phyloP scores from a whole-genome alignment of 2,113 vertebrate genomes.

The Notarius lentiginosus region DNA sequence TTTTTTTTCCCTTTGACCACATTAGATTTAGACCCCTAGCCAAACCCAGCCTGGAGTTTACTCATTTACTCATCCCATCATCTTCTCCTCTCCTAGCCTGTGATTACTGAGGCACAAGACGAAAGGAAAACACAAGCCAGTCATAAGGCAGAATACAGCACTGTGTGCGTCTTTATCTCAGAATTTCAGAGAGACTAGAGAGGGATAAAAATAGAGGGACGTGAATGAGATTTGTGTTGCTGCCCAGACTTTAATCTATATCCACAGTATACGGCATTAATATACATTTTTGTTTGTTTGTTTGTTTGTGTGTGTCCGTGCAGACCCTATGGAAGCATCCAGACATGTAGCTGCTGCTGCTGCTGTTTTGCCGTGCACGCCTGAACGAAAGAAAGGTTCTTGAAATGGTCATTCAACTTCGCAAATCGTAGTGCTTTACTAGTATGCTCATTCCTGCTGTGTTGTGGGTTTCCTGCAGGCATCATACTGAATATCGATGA shows the following conservation, averaged over 20 bases:
- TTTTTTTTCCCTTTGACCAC: conserved; percentile 3
- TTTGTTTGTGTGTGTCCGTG: neutral
- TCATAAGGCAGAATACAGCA: neutral
- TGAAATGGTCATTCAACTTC: neutral
- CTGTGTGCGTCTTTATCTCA: conserved; percentile 2
- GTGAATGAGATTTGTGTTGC: neutral
- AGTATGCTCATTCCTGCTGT: neutral
- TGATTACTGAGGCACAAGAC: conserved; percentile 22
- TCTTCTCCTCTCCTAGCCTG: conserved; percentile 35
- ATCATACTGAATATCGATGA: conserved; percentile 58
- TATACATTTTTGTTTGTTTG: neutral
- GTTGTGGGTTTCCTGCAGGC: conserved; percentile 50
- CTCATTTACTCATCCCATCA: conserved; percentile 40
- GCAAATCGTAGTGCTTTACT: neutral
- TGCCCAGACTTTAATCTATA: neutral
- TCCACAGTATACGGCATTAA: neutral
- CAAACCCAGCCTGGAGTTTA: neutral
- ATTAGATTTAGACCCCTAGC: conserved; percentile 36
- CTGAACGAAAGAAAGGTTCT: conserved; percentile 22
- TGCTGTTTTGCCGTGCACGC: neutral
- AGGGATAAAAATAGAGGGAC: neutral
- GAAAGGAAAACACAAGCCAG: conserved; percentile 11
- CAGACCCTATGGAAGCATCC: conserved; percentile 11
- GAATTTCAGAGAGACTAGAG: neutral
- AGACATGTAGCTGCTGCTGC: neutral